Evolutionary conservation across 2,888 invertebrate species (phyloP), one percentile per base, ranked within the genome.

Genomic region (Cantharis rustica): DNA sequence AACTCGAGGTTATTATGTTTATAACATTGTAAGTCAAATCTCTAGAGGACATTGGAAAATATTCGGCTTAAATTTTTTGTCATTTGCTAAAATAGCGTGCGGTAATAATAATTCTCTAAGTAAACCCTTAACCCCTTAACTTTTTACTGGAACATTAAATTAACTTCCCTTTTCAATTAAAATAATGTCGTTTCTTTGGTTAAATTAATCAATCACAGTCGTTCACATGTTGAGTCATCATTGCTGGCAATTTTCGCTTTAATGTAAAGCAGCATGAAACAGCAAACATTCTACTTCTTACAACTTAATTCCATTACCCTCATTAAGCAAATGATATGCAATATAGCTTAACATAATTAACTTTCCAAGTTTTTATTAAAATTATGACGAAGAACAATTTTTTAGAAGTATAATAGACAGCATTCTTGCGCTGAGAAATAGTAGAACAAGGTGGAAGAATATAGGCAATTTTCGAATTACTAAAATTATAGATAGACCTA

Each of bases 141-240:
- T 47, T 47, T 47, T 47, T 47, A 47, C 47, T 47, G 7, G n/a
- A n/a, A 47, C 23, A 64, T 73, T 73, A 62, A 26, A 13, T 69
- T 63, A 47, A 64, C 66, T 72, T 66, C 72, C 69, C 47, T 69
- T 72, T 66, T n/a, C 72, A 72, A 76, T 70, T 68, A 69, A 31
- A 62, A 16, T 15, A 31, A 23, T 69, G 77, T 77, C 77, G 27
- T 61, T 72, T 72, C 61, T 62, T 23, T 71, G 63, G 63, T 74
- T n/a, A 72, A 66, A 77, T 62, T 75, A 77, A 77, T 77, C 77
- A 77, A 77, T 77, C 77, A 77, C 61, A 47, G 63, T 66, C 17
- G 47, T 61, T 63, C 68, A 72, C 16, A 61, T 71, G 77, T 69
- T 73, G 77, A 74, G 77, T 77, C 77, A 77, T 47, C 31, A 63